Percentiles rank a stretch among this genome's conserved stretches.
Conservation (phyloP, 1,140 invertebrate genomes). For the Heliconius congener region DNA sequence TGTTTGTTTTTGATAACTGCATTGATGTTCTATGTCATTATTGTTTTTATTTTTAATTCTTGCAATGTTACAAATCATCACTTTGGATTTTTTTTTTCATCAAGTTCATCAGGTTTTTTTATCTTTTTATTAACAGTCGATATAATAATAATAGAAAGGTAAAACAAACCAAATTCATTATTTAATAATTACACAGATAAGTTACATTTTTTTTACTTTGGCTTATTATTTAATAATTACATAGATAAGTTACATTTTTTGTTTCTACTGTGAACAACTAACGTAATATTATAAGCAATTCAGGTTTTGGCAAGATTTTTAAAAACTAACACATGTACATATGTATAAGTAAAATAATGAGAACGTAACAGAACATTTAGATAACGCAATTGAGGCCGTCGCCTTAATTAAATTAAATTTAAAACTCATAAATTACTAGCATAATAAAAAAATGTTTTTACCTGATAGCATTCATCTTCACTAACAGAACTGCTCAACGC, state of each 20-base stretch:
- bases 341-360: constrained; percentile 1
- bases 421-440: not conserved
- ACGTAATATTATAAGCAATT: not conserved
- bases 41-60: not conserved
- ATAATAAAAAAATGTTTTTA: constrained; percentile 30
- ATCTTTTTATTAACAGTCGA: too few relatives aligned
- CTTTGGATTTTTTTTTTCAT: too few relatives aligned
- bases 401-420: not conserved
- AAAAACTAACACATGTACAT: not conserved
- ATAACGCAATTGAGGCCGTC: constrained; percentile 20
- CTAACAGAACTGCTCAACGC: constrained; percentile 78
- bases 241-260: too few relatives aligned
- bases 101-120: too few relatives aligned
- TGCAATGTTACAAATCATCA: too few relatives aligned
- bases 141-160: too few relatives aligned
- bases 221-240: too few relatives aligned
- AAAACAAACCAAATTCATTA: too few relatives aligned
- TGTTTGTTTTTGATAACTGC: constrained; percentile 19
- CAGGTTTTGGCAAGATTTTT: not conserved
- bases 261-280: too few relatives aligned
- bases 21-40: not conserved
- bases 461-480: constrained; percentile 78
- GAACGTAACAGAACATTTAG: constrained; percentile 1
- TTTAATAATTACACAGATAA: too few relatives aligned
- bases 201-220: too few relatives aligned